Percentiles rank a stretch among this genome's conserved stretches.
These are phyloP conservation scores for Argyresthia albistria DNA, from an alignment of 2,888 invertebrate species.

Conservation along the genomic window DNA sequence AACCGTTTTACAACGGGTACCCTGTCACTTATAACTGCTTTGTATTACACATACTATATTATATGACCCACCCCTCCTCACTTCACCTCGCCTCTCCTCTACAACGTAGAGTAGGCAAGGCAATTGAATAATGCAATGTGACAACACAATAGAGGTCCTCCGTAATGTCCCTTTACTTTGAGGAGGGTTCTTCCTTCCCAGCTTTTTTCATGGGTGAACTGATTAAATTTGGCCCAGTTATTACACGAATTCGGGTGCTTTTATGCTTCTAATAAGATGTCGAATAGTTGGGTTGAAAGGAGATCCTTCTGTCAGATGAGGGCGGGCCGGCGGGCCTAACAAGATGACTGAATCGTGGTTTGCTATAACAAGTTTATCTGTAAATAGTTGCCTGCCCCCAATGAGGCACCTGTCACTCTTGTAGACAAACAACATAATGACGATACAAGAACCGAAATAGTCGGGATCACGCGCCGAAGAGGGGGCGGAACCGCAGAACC, in stretches of 20 bases:
- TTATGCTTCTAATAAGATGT: neutral
- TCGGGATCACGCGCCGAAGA: conserved; percentile 17
- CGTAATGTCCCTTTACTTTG: conserved; percentile 17
- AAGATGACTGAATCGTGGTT: too few relatives aligned
- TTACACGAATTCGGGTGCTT: neutral
- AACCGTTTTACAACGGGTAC: conserved; percentile 24
- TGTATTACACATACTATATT: conserved; percentile 11
- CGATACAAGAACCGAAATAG: conserved; percentile 35
- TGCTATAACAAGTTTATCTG: too few relatives aligned
- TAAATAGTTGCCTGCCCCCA: neutral
- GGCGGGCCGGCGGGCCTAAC: too few relatives aligned
- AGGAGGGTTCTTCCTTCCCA: conserved; percentile 14
- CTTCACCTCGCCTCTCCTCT: conserved; percentile 6
- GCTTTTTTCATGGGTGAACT: neutral
- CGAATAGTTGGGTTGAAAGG: neutral
- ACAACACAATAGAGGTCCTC: conserved; percentile 27
- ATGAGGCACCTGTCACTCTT: neutral
- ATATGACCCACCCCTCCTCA: neutral
- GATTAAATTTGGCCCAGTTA: neutral
- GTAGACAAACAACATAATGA: conserved; percentile 21
- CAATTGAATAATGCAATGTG: conserved; percentile 34
- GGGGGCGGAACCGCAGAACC: conserved; percentile 41
- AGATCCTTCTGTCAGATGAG: neutral
- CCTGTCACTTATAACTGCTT: conserved; percentile 37
- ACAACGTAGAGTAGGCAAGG: conserved; percentile 18